Conservation (phyloP, 2,888 invertebrate species). For the Plemyria rubiginata region DNA sequence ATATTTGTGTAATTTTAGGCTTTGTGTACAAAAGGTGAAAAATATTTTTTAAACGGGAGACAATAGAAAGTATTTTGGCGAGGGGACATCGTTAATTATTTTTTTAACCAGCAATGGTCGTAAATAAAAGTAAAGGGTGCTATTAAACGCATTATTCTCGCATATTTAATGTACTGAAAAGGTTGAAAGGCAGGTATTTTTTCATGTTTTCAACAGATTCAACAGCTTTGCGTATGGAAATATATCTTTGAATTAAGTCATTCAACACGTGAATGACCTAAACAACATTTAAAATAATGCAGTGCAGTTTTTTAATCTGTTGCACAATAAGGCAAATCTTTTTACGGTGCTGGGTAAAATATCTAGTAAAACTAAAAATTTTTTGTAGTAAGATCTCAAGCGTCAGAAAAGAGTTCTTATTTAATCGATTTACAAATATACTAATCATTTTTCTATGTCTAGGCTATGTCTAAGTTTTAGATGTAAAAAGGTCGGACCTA, state of each 20-base stretch:
- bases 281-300: slow-evolving; percentile 14
- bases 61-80: slow-evolving; percentile 68
- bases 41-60: slow-evolving; percentile 64
- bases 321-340: background rate
- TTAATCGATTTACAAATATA: too few relatives aligned
- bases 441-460: too few relatives aligned
- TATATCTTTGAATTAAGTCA: slow-evolving; percentile 70
- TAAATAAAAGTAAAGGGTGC: slow-evolving; percentile 83
- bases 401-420: too few relatives aligned
- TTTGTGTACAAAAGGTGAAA: slow-evolving; percentile 48
- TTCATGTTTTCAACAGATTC: slow-evolving; percentile 68
- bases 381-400: background rate
- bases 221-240: slow-evolving; percentile 75
- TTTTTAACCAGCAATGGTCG: slow-evolving; percentile 71
- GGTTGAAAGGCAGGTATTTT: slow-evolving; percentile 66
- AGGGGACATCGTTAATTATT: slow-evolving; percentile 77
- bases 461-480: background rate
- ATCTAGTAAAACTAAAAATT: background rate
- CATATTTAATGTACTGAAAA: slow-evolving; percentile 83
- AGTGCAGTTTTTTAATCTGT: slow-evolving; percentile 1
- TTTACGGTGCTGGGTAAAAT: background rate
- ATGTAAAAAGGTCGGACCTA: slow-evolving; percentile 4
- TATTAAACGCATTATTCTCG: slow-evolving; percentile 83
- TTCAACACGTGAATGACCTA: slow-evolving; percentile 55
- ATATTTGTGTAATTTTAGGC: slow-evolving; percentile 42